Base-by-base conservation (phyloP, 2,797 vertebrate species). In the Hippopotamyrus pictus region DNA sequence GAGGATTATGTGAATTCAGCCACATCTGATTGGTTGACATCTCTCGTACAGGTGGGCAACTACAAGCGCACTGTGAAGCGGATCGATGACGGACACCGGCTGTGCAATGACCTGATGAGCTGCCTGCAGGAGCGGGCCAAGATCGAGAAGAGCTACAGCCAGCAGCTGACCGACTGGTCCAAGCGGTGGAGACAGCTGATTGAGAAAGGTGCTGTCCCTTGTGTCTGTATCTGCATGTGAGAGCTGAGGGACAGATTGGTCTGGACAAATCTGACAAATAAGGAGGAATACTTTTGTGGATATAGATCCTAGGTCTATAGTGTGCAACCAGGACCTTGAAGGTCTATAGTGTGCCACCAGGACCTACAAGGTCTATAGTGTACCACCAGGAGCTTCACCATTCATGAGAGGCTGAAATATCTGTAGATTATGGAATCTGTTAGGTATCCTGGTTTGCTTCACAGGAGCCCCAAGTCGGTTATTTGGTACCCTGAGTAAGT, bases 71-170 rank as follows among this genome's bases (percentile, higher is more conserved):
- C 97, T 0, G 98, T 99, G 92, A 99, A 98, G 92, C 94, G 98
- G 85, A 98, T 98, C 0, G 98, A 99, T 0, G 98, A 99, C 0
- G 98, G 98, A 0, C 97, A 99, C 93, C 96, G 98, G 76, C 97
- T 99, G 91, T 99, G 98, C 96, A 99, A 98, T 0, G 98, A 99
- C 93, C 94, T 99, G 91, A 99, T 99, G 98, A 98, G 92, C 96
- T 99, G 98, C 57, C 95, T 99, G 92, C 98, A 99, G n/a, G 98
- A 99, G 93, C 95, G 98, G 57, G 97, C 98, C 94, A 99, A 99
- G 95, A 99, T 99, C 0, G 98, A 99, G 95, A 99, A 99, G 93
- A 95, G 96, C 7, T 99, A 99, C 0, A 94, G 96, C 2, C 98
- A 99, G 96, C 98, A 99, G 92, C 97, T 99, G 93, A 98, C 97